Conservation (phyloP, 2,797 vertebrate species). For the Lepilemur ruficaudatus region DNA sequence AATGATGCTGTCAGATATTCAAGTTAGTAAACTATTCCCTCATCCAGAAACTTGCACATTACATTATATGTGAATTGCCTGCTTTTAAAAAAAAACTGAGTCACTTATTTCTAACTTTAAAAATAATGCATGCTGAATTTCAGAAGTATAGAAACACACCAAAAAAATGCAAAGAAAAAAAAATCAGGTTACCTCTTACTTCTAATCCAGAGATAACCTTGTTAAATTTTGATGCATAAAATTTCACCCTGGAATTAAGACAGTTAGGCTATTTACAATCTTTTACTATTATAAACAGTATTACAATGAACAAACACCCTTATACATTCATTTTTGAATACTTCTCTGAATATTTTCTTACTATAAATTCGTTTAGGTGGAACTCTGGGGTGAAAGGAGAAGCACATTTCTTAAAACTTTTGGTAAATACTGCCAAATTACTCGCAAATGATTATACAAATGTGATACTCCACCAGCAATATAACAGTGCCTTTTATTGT, state of each 20-base stretch:
- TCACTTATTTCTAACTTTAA: background rate
- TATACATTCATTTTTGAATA: background rate
- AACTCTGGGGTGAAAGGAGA: background rate
- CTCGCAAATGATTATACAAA: background rate
- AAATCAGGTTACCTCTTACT: background rate
- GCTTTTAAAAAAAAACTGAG: conserved; percentile 23
- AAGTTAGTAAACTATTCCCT: background rate
- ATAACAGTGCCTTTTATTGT: background rate
- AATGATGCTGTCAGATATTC: background rate
- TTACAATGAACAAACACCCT: background rate
- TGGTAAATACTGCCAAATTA: background rate
- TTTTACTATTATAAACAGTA: background rate
- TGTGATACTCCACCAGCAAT: background rate
- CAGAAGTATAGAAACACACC: background rate
- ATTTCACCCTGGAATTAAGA: background rate
- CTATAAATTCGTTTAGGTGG: background rate
- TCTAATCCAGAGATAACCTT: background rate
- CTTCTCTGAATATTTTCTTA: background rate
- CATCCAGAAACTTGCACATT: background rate
- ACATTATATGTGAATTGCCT: background rate
- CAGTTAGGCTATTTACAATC: background rate
- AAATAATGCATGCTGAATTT: background rate
- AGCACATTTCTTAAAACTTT: background rate
- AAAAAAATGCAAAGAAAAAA: background rate
- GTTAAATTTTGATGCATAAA: background rate